Evolutionary conservation across 30 jellyfish, hydroid and myxozoan species (phyloP), one percentile per base, ranked within the genome.

Genomic region (Rhopilema esculentum): DNA sequence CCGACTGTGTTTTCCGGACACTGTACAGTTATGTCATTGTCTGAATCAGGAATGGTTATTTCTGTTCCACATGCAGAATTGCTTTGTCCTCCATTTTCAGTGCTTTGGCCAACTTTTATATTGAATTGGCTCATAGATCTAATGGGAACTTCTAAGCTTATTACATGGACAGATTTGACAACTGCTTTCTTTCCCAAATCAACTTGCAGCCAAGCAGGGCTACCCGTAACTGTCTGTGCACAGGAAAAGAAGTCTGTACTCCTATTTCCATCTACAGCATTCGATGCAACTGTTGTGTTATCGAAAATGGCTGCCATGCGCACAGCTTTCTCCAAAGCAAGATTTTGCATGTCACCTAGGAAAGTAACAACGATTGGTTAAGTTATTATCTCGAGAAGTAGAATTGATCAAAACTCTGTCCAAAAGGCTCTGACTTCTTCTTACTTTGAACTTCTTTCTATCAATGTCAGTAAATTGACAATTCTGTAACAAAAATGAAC

Each of bases 11-110:
- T 22, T 16, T 19, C 33, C 21, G 84, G 84, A 26, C 84, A 73
- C 4, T 23, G 15, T 1, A 73, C 69, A 0, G 49, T 8, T 8
- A 73, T 20, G 19, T 1, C 21, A 4, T 12, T 40, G 33, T 69
- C 32, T 1, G 49, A 18, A 1, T 1, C 12, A 16, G 84, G 84
- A 0, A 73, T 31, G 25, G 70, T 7, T 33, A 26, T 33, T 28
- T 23, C 32, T 20, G 20, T 28, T 30, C 25, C 49, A 23, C 84
- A 73, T 30, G 84, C 49, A 8, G 84, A 68, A 40, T 73, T 73
- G 27, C 20, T 48, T 32, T 9, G 24, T 17, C 84, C 84, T 22
- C 84, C 84, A 73, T 40, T 73, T 8, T 73, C 71, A 73, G 27
- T 16, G 23, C 32, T 8, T 28, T 18, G 9, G 22, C 84, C 84